Base-by-base conservation (phyloP, 1,140 invertebrate species). In the Ostrea edulis region DNA sequence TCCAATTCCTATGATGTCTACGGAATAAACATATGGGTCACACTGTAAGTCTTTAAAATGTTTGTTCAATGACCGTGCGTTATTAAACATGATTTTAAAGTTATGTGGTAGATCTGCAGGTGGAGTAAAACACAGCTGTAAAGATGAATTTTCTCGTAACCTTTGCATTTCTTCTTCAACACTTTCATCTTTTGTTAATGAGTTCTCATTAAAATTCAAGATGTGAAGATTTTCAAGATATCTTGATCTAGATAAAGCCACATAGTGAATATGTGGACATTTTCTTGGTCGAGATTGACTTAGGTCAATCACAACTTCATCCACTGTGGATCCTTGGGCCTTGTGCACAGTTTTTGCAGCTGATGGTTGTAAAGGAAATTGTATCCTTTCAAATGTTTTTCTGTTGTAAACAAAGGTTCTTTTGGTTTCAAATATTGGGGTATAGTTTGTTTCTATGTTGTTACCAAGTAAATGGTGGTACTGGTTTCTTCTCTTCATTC, bases 231-330 rank as follows among this genome's bases (percentile, higher is more conserved):
- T 71, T n/a, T 87, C 58, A 8, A 90, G n/a, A n/a, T 17, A 77
- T 53, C 55, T 88, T 7, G 88, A 77, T 71, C 89, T 86, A 52
- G 85, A 84, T 17, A 90, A 68, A 17, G 83, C 77, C 54, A 88
- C 89, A 90, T 90, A 88, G 84, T 88, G 89, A n/a, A 89, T 89
- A 86, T 89, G 88, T 0, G 85, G 68, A 44, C 82, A 82, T 77
- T 86, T 86, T 20, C 20, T 51, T 65, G 11, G n/a, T 58, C 82
- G 53, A 35, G 20, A 22, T 2, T 35, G 9, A 84, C 55, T 29
- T 22, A 88, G 44, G 81, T 86, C 84, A 54, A 90, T 82, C 22
- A 90, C 89, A 71, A 84, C 62, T 65, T 54, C 22, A 51, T 90
- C 62, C 53, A 90, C 52, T 55, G 87, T 90, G 53, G 20, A n/a